Evolutionary conservation across 2,888 invertebrate genomes (phyloP), one percentile per base, ranked within the genome.

Genomic region (Cenopis cana): DNA sequence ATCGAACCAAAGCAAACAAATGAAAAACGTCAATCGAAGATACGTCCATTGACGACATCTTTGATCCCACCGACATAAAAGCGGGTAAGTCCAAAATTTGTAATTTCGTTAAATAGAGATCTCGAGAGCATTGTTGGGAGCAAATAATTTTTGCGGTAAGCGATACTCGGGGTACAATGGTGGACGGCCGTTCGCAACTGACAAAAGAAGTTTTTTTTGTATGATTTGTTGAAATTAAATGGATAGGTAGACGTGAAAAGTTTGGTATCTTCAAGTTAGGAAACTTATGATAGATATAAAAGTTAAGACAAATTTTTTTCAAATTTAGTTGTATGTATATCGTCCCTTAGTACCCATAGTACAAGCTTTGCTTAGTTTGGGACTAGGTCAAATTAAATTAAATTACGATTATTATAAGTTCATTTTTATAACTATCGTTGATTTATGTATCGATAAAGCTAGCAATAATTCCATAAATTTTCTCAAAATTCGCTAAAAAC

Each of bases 61-160:
- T 71, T 71, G 71, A 71, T 71, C 71, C 71, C 71, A 56, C 71
- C 71, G 71, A 81, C 77, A 82, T 82, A 76, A 78, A 79, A 76
- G 71, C 75, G 76, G 74, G 82, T 79, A 81, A 76, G 79, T 81
- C 80, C 81, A 78, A 86, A 85, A 83, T 84, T 85, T 82, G 87
- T 92, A 91, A 92, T 91, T 91, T 90, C 82, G 90, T 91, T 91
- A 91, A 90, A 92, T 89, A 86, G 89, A 91, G 88, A 89, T 84
- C 85, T 89, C 83, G 78, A 79, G 77, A 73, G 82, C 80, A 88
- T 91, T 91, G 90, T 91, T 77, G 80, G 77, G 66, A 75, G 83
- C 82, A 83, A 87, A 90, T 91, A 90, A 91, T 92, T 91, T 92
- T 84, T 93, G 93, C 89, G 93, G 93, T 93, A 91, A 93, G 79